These are phyloP conservation scores for Mesochorus sp. DNA, from an alignment of 2,888 invertebrate genomes.

Conservation along the genomic window DNA sequence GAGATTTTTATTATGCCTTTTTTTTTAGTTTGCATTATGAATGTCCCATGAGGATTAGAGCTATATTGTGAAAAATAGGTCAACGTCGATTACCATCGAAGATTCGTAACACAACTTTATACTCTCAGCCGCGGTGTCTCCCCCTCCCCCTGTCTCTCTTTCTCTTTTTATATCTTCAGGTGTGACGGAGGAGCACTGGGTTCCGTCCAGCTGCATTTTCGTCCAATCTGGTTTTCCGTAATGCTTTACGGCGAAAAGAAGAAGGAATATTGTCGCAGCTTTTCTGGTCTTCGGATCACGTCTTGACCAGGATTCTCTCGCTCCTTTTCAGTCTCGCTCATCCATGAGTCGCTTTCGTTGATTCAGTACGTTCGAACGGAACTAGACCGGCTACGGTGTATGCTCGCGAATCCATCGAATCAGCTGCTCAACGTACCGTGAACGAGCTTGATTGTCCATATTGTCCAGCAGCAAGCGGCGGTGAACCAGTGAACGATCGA, in stretches of 20 bases:
- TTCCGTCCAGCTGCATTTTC: conserved; percentile 16
- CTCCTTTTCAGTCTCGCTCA: background rate
- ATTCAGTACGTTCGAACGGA: conserved; percentile 41
- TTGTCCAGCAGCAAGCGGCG: conserved; percentile 71
- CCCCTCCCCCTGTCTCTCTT: too few species aligned
- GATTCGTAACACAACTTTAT: background rate
- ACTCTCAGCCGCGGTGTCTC: background rate
- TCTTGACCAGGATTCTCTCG: conserved; percentile 75
- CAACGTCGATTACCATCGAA: too few species aligned
- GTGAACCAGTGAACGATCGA: conserved; percentile 29
- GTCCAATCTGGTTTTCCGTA: conserved; percentile 76
- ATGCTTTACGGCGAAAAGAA: conserved; percentile 66
- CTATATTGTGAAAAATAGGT: background rate
- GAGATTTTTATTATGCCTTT: too few species aligned
- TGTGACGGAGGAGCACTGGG: conserved; percentile 11
- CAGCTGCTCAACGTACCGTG: conserved; percentile 74
- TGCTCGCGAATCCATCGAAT: conserved; percentile 65
- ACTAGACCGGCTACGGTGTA: conserved; percentile 53
- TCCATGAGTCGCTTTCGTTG: conserved; percentile 16
- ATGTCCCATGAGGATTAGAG: too few species aligned
- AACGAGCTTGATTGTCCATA: conserved; percentile 81
- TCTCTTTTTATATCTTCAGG: background rate
- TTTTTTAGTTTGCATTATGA: too few species aligned
- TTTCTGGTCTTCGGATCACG: conserved; percentile 79
- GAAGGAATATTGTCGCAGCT: conserved; percentile 78